These are phyloP conservation scores for Otis tarda DNA, from an alignment of 2,113 vertebrate species.

Conservation along the genomic window DNA sequence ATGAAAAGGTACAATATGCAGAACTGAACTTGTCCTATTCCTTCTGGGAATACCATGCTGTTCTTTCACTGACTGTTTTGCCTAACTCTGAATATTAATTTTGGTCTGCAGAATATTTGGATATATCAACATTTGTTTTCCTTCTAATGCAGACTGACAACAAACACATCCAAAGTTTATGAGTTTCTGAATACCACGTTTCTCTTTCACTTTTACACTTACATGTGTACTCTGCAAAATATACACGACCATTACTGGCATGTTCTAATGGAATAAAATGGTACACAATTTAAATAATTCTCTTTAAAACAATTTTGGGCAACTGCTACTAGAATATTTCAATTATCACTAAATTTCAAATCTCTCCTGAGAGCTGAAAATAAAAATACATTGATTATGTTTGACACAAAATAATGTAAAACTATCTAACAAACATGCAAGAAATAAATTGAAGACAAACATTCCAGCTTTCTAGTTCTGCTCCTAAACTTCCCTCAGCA, in stretches of 20 bases:
- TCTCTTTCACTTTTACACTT: not conserved
- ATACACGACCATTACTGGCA: not conserved
- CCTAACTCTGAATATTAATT: not conserved
- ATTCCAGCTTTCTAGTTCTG: not conserved
- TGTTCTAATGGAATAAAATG: not conserved
- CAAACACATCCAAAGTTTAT: not conserved
- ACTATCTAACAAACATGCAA: not conserved
- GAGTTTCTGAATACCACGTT: not conserved
- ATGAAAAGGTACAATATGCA: not conserved
- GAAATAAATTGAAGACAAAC: not conserved
- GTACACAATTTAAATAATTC: not conserved
- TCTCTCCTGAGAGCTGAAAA: not conserved
- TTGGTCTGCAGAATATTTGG: not conserved
- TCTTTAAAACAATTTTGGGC: not conserved
- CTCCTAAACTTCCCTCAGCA: not conserved
- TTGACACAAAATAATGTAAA: not conserved
- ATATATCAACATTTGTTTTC: not conserved
- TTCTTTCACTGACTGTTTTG: not conserved
- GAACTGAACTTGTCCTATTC: not conserved
- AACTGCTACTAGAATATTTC: not conserved
- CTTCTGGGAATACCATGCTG: not conserved
- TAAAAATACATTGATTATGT: not conserved
- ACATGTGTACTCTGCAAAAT: not conserved
- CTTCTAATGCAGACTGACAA: not conserved
- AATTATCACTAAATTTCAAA: not conserved